Percentiles rank a stretch among this genome's conserved stretches.
Conservation (phyloP, 92 coral and sea anemone genomes). For the Chrysogorgia sp. region DNA sequence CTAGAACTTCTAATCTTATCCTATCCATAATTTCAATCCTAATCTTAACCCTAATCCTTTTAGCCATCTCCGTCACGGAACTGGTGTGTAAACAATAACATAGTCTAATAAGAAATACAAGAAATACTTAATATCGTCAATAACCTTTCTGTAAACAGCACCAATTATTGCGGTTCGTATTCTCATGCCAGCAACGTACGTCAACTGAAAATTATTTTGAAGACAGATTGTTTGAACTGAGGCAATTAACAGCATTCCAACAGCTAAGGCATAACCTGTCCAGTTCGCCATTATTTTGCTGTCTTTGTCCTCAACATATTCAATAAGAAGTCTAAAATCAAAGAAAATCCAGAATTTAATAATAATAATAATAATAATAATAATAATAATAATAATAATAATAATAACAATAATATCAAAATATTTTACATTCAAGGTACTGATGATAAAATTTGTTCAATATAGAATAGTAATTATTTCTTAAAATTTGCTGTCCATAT, state of each 20-base stretch:
- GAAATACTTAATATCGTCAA: too few relatives aligned
- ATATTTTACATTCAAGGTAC: too few relatives aligned
- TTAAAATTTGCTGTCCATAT: too few relatives aligned
- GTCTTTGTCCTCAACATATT: slow-evolving; percentile 72
- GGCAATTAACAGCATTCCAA: slow-evolving; percentile 72
- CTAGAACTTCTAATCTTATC: too few relatives aligned
- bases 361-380: neutral
- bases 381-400: neutral
- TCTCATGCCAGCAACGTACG: slow-evolving; percentile 80
- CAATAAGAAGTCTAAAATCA: slow-evolving; percentile 69
- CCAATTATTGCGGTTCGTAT: slow-evolving; percentile 83
- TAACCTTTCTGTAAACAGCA: slow-evolving; percentile 84
- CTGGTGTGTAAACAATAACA: too few relatives aligned
- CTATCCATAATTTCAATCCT: too few relatives aligned
- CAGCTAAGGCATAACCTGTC: slow-evolving; percentile 82
- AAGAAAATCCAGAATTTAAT: neutral
- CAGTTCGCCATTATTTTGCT: slow-evolving; percentile 57
- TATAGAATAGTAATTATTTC: too few relatives aligned
- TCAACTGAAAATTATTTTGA: slow-evolving; percentile 74
- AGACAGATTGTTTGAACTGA: slow-evolving; percentile 51
- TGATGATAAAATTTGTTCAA: too few relatives aligned
- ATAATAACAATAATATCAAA: too few relatives aligned
- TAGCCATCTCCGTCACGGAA: too few relatives aligned
- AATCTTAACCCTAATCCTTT: too few relatives aligned
- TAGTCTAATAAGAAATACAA: too few relatives aligned